Evolutionary conservation across 2,113 vertebrate genomes (phyloP).

Genomic region (Syngnathoides biaculeatus): DNA sequence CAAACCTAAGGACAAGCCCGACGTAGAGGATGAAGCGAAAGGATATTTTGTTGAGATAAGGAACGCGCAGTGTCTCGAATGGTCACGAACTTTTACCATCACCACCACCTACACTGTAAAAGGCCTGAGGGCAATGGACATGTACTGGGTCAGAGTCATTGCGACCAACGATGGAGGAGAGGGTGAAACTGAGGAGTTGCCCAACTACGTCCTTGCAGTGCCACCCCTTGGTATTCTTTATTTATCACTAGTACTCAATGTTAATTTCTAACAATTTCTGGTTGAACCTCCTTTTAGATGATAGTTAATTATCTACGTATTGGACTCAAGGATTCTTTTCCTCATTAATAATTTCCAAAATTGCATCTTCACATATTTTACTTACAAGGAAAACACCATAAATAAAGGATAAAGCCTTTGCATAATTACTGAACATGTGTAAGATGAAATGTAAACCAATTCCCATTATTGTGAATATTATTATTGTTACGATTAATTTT

Average conservation of each 20-base stretch:
- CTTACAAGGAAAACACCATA: too few species aligned
- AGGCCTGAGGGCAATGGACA: constrained; percentile 72
- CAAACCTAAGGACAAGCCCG: constrained; percentile 67
- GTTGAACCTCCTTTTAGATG: neutral
- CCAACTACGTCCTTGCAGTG: constrained; percentile 63
- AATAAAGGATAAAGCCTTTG: too few species aligned
- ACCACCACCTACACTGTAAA: constrained; percentile 73
- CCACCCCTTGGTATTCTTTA: constrained; percentile 65
- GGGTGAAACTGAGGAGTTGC: constrained; percentile 65
- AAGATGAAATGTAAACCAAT: too few species aligned
- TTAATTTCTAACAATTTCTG: neutral
- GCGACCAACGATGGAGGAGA: constrained; percentile 75
- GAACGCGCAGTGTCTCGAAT: constrained; percentile 65
- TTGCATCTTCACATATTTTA: too few species aligned
- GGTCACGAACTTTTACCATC: constrained; percentile 76
- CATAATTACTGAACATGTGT: too few species aligned
- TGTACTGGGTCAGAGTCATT: constrained; percentile 80
- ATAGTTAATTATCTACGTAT: too few species aligned
- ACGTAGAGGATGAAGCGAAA: constrained; percentile 70
- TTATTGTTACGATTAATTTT: too few species aligned
- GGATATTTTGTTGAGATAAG: constrained; percentile 84
- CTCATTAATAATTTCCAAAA: too few species aligned
- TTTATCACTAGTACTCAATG: neutral
- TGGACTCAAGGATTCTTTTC: too few species aligned
- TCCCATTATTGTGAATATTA: too few species aligned